A percentile compares a stretch with the other conserved stretches of the same genome.
phyloP scores from a whole-genome alignment of 2,797 vertebrate species.

The Silurus lanzhouensis region DNA sequence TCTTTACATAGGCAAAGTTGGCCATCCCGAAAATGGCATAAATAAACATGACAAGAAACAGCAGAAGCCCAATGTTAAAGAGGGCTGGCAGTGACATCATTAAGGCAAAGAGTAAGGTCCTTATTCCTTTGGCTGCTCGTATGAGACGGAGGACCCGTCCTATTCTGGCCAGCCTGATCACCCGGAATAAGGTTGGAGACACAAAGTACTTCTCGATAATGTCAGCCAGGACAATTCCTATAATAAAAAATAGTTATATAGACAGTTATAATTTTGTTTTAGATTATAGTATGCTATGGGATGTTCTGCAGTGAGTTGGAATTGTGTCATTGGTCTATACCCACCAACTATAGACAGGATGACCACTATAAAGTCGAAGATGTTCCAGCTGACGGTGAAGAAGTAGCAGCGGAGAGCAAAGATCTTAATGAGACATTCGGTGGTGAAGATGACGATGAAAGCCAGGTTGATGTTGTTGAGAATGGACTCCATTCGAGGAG shows the following conservation, averaged over 20 bases:
- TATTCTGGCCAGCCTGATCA: constrained; percentile 96
- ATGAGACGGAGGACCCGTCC: constrained; percentile 95
- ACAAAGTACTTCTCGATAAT: constrained; percentile 99
- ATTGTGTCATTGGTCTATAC: constrained; percentile 57
- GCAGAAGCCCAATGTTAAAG: constrained; percentile 84
- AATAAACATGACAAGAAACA: constrained; percentile 98
- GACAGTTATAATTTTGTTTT: background rate
- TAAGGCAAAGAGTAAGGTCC: constrained; percentile 97
- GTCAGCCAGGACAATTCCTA: constrained; percentile 95
- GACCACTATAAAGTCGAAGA: constrained; percentile 98
- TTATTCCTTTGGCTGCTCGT: constrained; percentile 96
- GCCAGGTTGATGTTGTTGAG: constrained; percentile 93
- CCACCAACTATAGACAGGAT: constrained; percentile 95
- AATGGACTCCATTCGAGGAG: constrained; percentile 82
- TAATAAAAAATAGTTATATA: constrained; percentile 13
- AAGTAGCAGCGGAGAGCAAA: constrained; percentile 93
- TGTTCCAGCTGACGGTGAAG: constrained; percentile 98
- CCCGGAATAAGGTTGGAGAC: constrained; percentile 95
- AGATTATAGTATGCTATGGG: background rate
- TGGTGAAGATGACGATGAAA: constrained; percentile 93
- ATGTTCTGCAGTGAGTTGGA: background rate
- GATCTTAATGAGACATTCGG: constrained; percentile 92
- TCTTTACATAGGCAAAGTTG: constrained; percentile 96
- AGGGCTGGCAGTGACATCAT: constrained; percentile 98
- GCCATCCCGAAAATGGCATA: constrained; percentile 98